Base-by-base conservation (phyloP, 2,888 invertebrate genomes). In the Trachelus troglodyta region DNA sequence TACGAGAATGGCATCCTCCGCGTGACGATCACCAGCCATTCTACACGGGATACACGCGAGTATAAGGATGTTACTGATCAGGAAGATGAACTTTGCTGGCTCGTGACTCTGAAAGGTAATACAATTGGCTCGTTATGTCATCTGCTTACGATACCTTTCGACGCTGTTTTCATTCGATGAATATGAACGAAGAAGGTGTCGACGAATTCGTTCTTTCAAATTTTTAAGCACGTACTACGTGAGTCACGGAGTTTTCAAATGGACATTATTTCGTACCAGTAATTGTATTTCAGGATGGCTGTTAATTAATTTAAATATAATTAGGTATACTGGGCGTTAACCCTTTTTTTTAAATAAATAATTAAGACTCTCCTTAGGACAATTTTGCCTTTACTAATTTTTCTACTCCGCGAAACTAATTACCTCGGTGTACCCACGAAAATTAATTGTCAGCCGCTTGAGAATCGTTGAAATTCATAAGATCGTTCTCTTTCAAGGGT, bases 81-180 rank as follows among this genome's bases (percentile, higher is more conserved):
- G 92, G 92, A 98, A 99, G 88, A 98, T 96, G 56, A 96, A 95
- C 92, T 99, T 99, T 0, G 98, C 98, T 35, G 99, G 99, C 79
- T 98, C 98, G 90, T 97, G 96, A 23, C 95, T 95, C 98, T 98
- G 91, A 81, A 93, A 92, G 23, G 23, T 56, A 56, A 56, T 56
- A 56, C 23, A 56, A 56, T 56, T 56, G 56, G 23, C 56, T 23
- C 56, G 9, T 9, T 56, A 2, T 56, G 56, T 56, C 56, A 56
- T 56, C 6, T 56, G 23, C 9, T 56, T 56, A 23, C 6, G 23
- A 23, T 56, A 15, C 9, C 40, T 56, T 56, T 56, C 15, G 9
- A 15, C 9, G 56, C 23, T 56, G 9, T 23, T 56, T 23, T 23
- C 23, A 40, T 40, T 40, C 15, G 40, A 40, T 23, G 40, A 40